Evolutionary conservation across 2,113 vertebrate species (phyloP).

Genomic region (Cynocephalus volans): DNA sequence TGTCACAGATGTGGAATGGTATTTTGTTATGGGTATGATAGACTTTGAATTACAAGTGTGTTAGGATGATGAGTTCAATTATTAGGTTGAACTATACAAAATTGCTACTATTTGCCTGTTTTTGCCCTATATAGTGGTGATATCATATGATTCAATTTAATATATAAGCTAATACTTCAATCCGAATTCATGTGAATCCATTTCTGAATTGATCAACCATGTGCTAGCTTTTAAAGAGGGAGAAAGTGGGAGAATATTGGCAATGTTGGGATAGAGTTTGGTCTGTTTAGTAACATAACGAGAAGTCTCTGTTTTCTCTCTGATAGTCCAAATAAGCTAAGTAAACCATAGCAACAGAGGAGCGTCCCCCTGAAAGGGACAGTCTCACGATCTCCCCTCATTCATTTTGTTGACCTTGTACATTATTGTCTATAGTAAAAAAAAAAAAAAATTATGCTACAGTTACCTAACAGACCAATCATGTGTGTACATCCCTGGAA

Average conservation of each 20-base stretch:
- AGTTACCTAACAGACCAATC: background rate
- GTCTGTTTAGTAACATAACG: background rate
- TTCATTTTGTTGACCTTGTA: background rate
- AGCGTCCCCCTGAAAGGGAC: too few relatives aligned
- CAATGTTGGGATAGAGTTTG: background rate
- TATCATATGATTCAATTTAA: background rate
- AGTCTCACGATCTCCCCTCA: rapidly evolving
- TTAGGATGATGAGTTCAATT: background rate
- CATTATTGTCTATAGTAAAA: background rate
- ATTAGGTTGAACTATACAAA: background rate
- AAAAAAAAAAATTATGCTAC: background rate
- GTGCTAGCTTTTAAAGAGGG: background rate
- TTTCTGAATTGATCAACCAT: background rate
- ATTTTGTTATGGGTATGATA: rapidly evolving
- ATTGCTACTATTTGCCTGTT: background rate
- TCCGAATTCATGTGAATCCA: background rate
- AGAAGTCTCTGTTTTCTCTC: background rate
- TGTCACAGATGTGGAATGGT: too few relatives aligned
- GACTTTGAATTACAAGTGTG: background rate
- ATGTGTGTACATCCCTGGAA: background rate
- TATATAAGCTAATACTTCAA: background rate
- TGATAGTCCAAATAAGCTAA: background rate
- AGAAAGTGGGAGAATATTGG: background rate
- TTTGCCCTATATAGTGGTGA: background rate
- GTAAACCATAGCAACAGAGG: background rate